phyloP scores from a whole-genome alignment of 2,797 vertebrate genomes.

The Buceros bicornis region DNA sequence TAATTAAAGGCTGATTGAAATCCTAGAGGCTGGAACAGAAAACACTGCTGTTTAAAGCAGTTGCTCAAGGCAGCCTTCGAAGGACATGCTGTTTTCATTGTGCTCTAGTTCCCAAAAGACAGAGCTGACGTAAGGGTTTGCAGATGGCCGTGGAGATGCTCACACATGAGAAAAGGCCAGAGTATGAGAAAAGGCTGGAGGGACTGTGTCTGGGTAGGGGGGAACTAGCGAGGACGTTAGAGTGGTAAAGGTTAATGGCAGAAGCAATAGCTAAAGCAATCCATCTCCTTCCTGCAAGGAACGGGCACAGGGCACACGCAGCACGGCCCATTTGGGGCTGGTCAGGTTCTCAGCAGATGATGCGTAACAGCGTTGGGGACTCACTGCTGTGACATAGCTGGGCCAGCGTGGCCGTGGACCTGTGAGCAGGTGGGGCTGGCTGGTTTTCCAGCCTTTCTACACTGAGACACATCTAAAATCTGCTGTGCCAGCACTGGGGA shows the following conservation, averaged over 20 bases:
- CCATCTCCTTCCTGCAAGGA: not conserved
- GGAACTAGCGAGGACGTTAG: not conserved
- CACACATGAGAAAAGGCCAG: not conserved
- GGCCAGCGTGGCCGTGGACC: accelerated
- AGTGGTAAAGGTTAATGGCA: not conserved
- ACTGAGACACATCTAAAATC: accelerated
- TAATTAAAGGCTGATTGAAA: conserved; percentile 21
- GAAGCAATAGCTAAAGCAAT: not conserved
- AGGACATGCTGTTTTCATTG: not conserved
- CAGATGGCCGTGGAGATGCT: not conserved
- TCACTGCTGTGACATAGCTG: not conserved
- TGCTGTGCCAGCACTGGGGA: not conserved
- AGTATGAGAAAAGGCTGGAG: not conserved
- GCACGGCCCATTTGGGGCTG: too few relatives aligned
- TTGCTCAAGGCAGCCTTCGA: not conserved
- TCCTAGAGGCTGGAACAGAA: not conserved
- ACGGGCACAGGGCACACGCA: accelerated
- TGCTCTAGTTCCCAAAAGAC: not conserved
- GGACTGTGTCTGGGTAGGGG: not conserved
- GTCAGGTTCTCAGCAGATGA: not conserved
- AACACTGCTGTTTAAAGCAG: not conserved
- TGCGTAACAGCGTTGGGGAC: accelerated
- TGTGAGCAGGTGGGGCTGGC: not conserved
- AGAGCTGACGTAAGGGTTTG: not conserved
- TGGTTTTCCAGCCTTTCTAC: too few relatives aligned